phyloP scores from a whole-genome alignment of 1,140 invertebrate species.

The Lepeophtheirus salmonis region DNA sequence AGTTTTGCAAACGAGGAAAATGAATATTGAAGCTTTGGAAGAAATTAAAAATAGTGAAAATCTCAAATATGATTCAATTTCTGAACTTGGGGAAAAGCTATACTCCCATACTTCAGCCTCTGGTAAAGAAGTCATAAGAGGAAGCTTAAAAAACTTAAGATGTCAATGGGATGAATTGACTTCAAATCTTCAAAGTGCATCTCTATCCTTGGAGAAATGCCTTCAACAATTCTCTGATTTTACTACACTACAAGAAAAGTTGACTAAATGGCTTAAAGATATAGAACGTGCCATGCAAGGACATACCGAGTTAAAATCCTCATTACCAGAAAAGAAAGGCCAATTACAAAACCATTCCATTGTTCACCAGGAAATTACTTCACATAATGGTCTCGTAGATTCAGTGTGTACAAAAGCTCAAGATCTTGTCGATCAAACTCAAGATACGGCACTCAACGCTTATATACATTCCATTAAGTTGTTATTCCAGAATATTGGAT shows the following conservation, averaged over 20 bases:
- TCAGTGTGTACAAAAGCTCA: constrained; percentile 78
- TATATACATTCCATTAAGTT: constrained; percentile 73
- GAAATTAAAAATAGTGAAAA: constrained; percentile 60
- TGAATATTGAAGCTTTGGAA: constrained; percentile 55
- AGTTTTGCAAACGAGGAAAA: constrained; percentile 61
- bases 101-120: constrained; percentile 82
- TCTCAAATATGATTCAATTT: constrained; percentile 58
- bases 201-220: constrained; percentile 65
- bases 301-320: constrained; percentile 70
- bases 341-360: constrained; percentile 84
- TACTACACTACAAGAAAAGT: constrained; percentile 61
- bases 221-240: constrained; percentile 73
- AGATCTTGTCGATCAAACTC: constrained; percentile 65
- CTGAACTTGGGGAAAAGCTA: constrained; percentile 72
- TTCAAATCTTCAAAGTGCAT: constrained; percentile 54
- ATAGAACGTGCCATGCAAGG: constrained; percentile 75
- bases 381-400: constrained; percentile 69
- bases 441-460: constrained; percentile 60
- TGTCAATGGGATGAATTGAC: constrained; percentile 67
- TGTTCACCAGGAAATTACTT: constrained; percentile 83
- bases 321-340: constrained; percentile 77
- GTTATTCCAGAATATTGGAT: constrained; percentile 66
- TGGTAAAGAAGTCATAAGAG: constrained; percentile 69
- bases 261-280: constrained; percentile 77
- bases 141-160: constrained; percentile 55